phyloP scores from a whole-genome alignment of 2,797 vertebrate species.

The Centropyge bicolor region DNA sequence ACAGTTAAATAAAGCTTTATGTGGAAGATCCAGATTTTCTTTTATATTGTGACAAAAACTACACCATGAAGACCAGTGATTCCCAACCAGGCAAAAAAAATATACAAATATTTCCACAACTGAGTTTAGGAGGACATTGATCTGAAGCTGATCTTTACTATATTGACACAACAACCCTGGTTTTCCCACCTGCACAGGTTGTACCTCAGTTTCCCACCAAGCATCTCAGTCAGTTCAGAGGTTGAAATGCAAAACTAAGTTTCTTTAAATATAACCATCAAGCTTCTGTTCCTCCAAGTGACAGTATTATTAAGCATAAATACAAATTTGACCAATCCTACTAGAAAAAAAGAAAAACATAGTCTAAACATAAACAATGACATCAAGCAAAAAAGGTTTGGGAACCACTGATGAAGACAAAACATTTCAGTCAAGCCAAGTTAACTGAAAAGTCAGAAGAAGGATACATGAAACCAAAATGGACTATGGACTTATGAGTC shows the following conservation, averaged over 20 bases:
- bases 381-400: background rate
- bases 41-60: background rate
- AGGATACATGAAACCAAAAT: no score
- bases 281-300: background rate
- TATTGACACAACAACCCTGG: no score
- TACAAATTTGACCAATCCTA: background rate
- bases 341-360: background rate
- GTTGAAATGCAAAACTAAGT: background rate
- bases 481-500: background rate
- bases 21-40: background rate
- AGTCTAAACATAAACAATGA: no score
- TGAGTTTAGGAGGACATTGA: no score
- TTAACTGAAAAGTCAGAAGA: no score
- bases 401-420: background rate
- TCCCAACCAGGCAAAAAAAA: background rate
- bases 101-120: background rate
- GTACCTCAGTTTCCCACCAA: no score
- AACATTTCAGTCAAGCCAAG: background rate
- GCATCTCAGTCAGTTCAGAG: no score
- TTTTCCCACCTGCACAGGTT: no score
- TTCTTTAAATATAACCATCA: background rate
- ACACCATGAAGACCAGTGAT: background rate
- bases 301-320: background rate
- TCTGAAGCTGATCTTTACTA: no score
- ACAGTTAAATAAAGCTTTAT: no score